Conservation (phyloP, 2,888 invertebrate genomes). For the Onthophagus sagittarius region DNA sequence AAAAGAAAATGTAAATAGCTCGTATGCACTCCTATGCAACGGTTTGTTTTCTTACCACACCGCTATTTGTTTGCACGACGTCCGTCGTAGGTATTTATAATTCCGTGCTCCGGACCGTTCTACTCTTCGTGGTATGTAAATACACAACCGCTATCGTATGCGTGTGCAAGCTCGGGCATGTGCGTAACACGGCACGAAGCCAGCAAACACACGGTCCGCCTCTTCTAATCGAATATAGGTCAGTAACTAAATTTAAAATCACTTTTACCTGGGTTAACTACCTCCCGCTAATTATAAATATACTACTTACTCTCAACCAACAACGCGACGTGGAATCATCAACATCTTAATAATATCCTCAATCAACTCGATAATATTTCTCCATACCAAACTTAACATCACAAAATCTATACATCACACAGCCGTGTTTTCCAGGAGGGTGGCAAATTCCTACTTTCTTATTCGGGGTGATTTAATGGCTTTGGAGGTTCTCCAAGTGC, state of each 20-base stretch:
- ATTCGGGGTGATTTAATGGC: background rate
- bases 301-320: slow-evolving; percentile 11
- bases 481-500: background rate
- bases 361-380: background rate
- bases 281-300: slow-evolving; percentile 44
- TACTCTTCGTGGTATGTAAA: background rate
- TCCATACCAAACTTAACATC: background rate
- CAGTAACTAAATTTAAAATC: slow-evolving; percentile 46
- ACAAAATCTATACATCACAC: background rate
- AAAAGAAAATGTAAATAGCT: background rate
- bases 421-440: background rate
- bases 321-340: background rate
- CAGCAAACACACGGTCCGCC: slow-evolving; percentile 23
- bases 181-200: background rate
- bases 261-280: slow-evolving; percentile 48
- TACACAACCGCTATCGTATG: background rate
- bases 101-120: background rate
- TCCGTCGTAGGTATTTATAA: background rate
- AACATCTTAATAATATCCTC: background rate
- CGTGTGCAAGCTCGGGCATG: background rate
- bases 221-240: slow-evolving; percentile 42
- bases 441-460: background rate
- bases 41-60: background rate
- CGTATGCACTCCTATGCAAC: background rate
- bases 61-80: background rate